Base-by-base conservation (phyloP, 2,113 vertebrate genomes). In the Mesocricetus auratus region DNA sequence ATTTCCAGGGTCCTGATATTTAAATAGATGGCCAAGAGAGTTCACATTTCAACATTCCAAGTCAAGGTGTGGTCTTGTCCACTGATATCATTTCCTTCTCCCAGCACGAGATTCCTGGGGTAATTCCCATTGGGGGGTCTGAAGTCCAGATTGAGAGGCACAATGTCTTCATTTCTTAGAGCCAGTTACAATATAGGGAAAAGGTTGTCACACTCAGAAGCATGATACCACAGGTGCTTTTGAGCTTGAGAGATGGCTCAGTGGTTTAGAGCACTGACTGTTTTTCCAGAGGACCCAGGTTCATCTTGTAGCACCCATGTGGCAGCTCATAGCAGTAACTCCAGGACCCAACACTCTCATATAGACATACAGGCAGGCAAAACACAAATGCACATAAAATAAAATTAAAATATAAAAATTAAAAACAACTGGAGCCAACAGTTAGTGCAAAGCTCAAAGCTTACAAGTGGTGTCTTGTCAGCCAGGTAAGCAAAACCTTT, bases 171-270 rank as follows among this genome's bases (percentile, higher is more conserved):
- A 62, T 62, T 62, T 83, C 22, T 42, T 62, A 36, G 24, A 62
- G 58, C 58, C 24, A 83, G 24, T 29, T 42, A 83, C 56, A 83
- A 29, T 42, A 29, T 62, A 42, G 10, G 47, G 9, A 74, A 1
- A 10, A 39, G 26, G 21, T 26, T 82, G 22, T 45, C 39, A 10
- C 4, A 45, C 2, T 16, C 4, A 62, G 39, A 4, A 45, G 45
- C 22, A 7, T 12, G 29, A 83, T 24, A 31, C 17, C 4, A 16
- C 47, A 3, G 36, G 36, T 15, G 1, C 16, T 9, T n/a, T 73
- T 22, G 39, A 7, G 19, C 19, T 73, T n/a, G 69, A 21, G n/a
- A 24, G 0, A 0, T 19, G 19, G 19, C 4, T 9, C 36, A 21
- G 26, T 15, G 10, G 0, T 7, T 39, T 10, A 73, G n/a, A 73